Evolutionary conservation across 1,140 invertebrate species (phyloP), one percentile per base, ranked within the genome.

Genomic region (Saccostrea echinata): DNA sequence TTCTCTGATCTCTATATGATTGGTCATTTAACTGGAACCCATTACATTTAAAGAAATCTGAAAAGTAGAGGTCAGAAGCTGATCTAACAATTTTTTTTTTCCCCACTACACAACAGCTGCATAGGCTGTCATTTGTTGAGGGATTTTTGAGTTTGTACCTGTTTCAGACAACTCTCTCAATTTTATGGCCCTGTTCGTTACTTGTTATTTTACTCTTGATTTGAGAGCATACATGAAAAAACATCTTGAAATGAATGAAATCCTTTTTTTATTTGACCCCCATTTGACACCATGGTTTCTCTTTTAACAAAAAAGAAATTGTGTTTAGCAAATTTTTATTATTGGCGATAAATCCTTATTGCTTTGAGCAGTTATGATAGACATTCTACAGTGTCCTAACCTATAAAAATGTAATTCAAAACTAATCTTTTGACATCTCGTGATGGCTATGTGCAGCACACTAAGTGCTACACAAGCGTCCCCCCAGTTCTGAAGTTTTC

Each of bases 401-500:
- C 68, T 76, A 76, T 76, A 76, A 76, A 76, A 61, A 13, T 76
- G 68, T 76, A 76, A 76, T 76, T 76, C 30, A 76, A 76, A 27
- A 27, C 68, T 76, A 76, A 76, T 76, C 68, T 76, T 76, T 76
- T 76, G 68, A 76, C 68, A 76, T 76, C 68, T 76, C 68, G 68
- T 76, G 68, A 76, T 33, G 68, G 68, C 68, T 76, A 76, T 76
- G 27, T 27, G 27, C 68, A 76, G 68, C 68, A 76, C 68, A 76
- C 68, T 76, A 27, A 76, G 68, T 16, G 30, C 68, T 11, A 27
- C 3, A 30, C 68, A 30, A 16, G 33, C 13, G 68, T 76, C 68
- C 30, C 27, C 27, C 68, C 43, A 43, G 43, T 64, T 64, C 24
- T 43, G 21, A n/a, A 64, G 57, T 24, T 64, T 64, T 64, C 21